Evolutionary conservation across 1,140 invertebrate species (phyloP).

Genomic region (Aphelenchoides fujianensis): DNA sequence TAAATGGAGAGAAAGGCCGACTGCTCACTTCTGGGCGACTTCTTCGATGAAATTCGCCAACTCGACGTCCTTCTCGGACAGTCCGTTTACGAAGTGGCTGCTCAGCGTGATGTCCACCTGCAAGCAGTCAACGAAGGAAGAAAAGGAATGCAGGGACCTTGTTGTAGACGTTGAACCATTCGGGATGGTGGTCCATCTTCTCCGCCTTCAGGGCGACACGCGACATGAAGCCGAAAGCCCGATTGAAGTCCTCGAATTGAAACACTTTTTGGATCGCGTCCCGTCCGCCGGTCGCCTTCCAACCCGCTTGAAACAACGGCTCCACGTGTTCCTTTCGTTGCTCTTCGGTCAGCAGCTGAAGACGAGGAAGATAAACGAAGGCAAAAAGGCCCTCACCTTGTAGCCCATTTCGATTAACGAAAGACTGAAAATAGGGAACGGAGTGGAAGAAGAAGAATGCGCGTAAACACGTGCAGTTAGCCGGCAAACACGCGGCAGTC

Average conservation of each 20-base stretch:
- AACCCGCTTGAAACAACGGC: conserved; percentile 32
- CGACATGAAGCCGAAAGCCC: conserved; percentile 96
- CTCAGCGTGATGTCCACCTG: conserved; percentile 45
- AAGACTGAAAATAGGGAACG: neutral
- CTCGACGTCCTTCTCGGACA: conserved; percentile 42
- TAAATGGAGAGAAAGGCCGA: no score
- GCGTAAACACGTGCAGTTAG: no score
- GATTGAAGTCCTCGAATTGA: conserved; percentile 64
- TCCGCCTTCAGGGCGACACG: conserved; percentile 87
- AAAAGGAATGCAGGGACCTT: conserved; percentile 69
- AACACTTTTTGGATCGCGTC: conserved; percentile 65
- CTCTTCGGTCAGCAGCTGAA: conserved; percentile 17
- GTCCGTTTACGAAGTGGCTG: conserved; percentile 47
- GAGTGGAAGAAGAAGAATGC: no score
- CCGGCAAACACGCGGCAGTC: neutral
- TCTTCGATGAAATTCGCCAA: conserved; percentile 47
- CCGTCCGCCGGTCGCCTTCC: conserved; percentile 62
- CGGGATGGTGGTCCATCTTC: conserved; percentile 98
- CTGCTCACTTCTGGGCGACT: no score
- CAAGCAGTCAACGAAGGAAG: neutral
- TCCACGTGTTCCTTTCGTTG: conserved; percentile 14
- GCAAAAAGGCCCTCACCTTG: neutral
- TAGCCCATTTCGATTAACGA: neutral
- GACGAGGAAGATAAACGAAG: neutral
- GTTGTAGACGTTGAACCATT: conserved; percentile 99